Evolutionary conservation across 37 sponge, comb jelly and placozoan genomes (phyloP), one percentile per base, ranked within the genome.

Genomic region (Chondrilla cf. caribensis): DNA sequence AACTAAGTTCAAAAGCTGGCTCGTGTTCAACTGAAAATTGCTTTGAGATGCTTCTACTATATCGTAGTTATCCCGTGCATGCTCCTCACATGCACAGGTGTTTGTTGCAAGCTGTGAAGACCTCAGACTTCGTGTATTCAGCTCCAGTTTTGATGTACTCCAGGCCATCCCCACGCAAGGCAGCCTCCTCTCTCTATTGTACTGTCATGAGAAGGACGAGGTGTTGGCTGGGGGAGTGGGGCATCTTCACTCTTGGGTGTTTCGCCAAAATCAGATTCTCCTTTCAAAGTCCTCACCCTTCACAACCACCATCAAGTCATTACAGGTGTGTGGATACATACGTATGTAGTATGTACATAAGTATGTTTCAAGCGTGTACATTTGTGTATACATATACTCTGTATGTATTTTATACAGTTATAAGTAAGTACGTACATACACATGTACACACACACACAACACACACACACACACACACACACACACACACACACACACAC

Each of bases 51-150:
- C n/a, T n/a, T n/a, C n/a, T n/a, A n/a, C n/a, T n/a, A n/a, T n/a
- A n/a, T n/a, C n/a, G n/a, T n/a, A n/a, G n/a, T n/a, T n/a, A n/a
- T n/a, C n/a, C n/a, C n/a, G n/a, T n/a, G n/a, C n/a, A n/a, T n/a
- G n/a, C n/a, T n/a, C n/a, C n/a, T n/a, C n/a, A n/a, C 22, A 6
- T 18, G 24, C 70, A n/a, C 57, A 92, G 93, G 40, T 92, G 36
- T 86, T 79, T 82, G 77, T 92, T 8, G 89, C 86, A n/a, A 68
- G 64, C 28, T 92, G 93, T 64, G 33, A 25, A 32, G 93, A 92
- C 57, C 60, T 88, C 25, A 38, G 40, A 18, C 40, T 92, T 15
- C 54, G 93, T 15, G 79, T 88, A 28, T 92, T 72, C 83, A 47
- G 47, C 58, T 57, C 83, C 28, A 31, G 38, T 29, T 92, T 92